Percentiles rank a stretch among this genome's conserved stretches.
These are phyloP conservation scores for Haemorhous mexicanus DNA, from an alignment of 2,113 vertebrate species.

Conservation along the genomic window DNA sequence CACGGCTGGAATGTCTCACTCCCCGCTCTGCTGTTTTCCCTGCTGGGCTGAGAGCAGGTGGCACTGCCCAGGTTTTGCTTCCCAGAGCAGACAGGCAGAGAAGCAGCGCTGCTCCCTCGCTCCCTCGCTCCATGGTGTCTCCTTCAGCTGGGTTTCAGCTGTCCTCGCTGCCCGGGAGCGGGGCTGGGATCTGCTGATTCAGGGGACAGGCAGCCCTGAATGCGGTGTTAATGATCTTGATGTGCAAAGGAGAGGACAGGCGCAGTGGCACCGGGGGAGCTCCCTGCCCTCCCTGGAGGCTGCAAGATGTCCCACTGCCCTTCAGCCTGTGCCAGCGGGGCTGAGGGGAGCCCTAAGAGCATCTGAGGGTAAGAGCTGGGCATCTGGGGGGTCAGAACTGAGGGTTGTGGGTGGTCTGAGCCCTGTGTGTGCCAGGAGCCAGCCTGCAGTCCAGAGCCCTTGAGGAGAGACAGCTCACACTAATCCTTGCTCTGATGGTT, in stretches of 20 bases:
- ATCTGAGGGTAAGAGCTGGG: not conserved
- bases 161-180: not conserved
- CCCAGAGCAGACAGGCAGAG: fast-evolving
- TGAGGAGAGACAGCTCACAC: not conserved
- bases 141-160: not conserved
- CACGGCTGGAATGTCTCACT: not conserved
- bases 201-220: not conserved
- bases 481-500: not conserved
- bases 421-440: not conserved
- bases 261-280: not conserved
- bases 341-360: not conserved
- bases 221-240: not conserved
- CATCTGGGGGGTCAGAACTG: fast-evolving
- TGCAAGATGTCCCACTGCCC: not conserved
- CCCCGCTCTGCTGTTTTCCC: not conserved
- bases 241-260: not conserved
- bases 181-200: slow-evolving; percentile 35
- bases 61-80: not conserved
- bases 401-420: not conserved
- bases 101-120: not conserved
- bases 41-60: not conserved
- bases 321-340: fast-evolving
- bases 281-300: not conserved
- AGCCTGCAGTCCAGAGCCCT: not conserved
- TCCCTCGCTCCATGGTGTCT: not conserved